phyloP scores from a whole-genome alignment of 2,888 invertebrate genomes.

The Hemaris fuciformis region DNA sequence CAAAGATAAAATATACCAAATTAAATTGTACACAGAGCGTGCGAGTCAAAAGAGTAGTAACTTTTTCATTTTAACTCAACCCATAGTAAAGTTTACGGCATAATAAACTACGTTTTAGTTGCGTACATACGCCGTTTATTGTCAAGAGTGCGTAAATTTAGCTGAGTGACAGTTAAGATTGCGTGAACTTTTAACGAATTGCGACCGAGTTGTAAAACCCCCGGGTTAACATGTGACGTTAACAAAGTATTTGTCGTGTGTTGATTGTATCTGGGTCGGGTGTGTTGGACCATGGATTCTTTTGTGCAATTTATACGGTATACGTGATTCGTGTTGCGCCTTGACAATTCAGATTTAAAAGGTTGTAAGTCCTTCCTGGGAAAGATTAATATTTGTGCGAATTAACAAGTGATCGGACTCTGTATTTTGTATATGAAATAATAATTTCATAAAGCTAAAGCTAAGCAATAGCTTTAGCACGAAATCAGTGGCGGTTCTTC shows the following conservation, averaged over 20 bases:
- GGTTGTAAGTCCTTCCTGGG: no score
- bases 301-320: no score
- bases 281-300: no score
- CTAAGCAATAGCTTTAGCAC: no score
- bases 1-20: neutral
- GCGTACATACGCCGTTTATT: constrained; percentile 34
- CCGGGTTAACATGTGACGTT: neutral
- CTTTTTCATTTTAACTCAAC: constrained; percentile 15
- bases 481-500: no score
- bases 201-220: neutral
- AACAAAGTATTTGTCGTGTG: neutral
- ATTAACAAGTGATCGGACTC: no score
- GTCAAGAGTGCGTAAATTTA: constrained; percentile 33
- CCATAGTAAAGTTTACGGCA: constrained; percentile 43
- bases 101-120: constrained; percentile 44
- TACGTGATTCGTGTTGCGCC: no score
- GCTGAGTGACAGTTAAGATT: constrained; percentile 34
- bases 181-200: constrained; percentile 12
- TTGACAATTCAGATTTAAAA: no score
- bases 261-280: neutral
- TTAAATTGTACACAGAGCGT: neutral
- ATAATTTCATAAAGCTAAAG: no score
- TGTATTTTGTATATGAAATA: no score
- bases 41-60: neutral
- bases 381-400: no score